Evolutionary conservation across 2,888 invertebrate genomes (phyloP), one percentile per base, ranked within the genome.

Genomic region (Eristalis tenax): DNA sequence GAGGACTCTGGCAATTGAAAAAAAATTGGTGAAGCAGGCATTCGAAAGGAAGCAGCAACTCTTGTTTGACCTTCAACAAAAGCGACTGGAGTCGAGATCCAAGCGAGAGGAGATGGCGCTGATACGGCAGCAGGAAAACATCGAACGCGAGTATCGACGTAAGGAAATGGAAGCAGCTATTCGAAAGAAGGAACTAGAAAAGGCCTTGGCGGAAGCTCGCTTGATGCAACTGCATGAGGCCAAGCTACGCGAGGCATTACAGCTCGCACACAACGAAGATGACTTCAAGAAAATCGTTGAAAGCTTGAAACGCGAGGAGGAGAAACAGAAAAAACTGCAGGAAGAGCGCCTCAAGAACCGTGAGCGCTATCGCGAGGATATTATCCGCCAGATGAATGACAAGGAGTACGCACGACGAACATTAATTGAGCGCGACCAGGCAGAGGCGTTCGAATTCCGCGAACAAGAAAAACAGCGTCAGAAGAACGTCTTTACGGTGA

Each of bases 121-220:
- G 43, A 88, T 92, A 0, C 90, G 91, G 13, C 92, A 93, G 10
- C 92, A 92, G 65, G 93, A 93, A 87, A 91, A 91, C 32, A 91
- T 92, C 18, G 93, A 93, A 84, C 91, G 93, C 1, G 93, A 93
- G 85, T 93, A 92, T 83, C 89, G 93, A 0, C 90, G 90, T 63
- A 91, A 91, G 10, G 93, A 93, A 70, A 92, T 91, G 81, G 91
- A 91, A 69, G 91, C 92, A 0, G 92, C 90, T 0, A 32, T 92
- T 18, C 90, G 91, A 13, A 91, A 91, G 61, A 90, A 91, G 6
- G 90, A 91, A 86, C 86, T 91, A 0, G 93, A 92, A 71, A 89
- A 91, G 4, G 91, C 92, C 26, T 66, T 93, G 18, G 89, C 90
- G 0, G 91, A 90, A n/a, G 90, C 92, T 0, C 91, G 93, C 4